Evolutionary conservation across 1,140 invertebrate genomes (phyloP).

Genomic region (Euwallacea similis): DNA sequence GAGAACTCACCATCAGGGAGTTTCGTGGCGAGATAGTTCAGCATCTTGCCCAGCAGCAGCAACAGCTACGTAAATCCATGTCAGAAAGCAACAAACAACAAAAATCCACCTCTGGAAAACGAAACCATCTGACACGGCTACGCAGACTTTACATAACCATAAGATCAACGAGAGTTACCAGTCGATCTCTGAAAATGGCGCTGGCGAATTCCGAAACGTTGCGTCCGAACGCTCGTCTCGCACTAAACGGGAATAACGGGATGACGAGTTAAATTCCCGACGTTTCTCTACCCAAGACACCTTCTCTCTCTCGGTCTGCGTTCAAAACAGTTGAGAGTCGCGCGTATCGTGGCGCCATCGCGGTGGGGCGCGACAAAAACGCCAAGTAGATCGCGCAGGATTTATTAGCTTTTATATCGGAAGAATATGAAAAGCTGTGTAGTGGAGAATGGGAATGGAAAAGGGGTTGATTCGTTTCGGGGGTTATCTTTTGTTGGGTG

Average conservation of each 20-base stretch:
- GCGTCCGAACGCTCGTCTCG: slow-evolving; percentile 20
- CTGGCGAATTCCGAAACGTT: background rate
- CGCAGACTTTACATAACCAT: slow-evolving; percentile 11
- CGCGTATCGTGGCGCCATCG: slow-evolving; percentile 25
- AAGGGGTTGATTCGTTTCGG: background rate
- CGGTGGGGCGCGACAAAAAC: slow-evolving; percentile 17
- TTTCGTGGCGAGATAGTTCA: background rate
- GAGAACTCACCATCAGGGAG: slow-evolving; percentile 14
- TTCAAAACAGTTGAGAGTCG: slow-evolving; percentile 29
- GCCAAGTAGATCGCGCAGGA: slow-evolving; percentile 13
- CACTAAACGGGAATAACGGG: slow-evolving; percentile 21
- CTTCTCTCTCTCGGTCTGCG: slow-evolving; percentile 24
- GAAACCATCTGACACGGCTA: slow-evolving; percentile 15
- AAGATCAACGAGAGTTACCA: background rate
- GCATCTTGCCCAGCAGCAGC: background rate
- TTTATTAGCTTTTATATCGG: slow-evolving; percentile 18
- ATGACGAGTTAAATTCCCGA: slow-evolving; percentile 17
- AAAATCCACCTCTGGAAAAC: slow-evolving; percentile 18
- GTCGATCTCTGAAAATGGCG: slow-evolving; percentile 8
- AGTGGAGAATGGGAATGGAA: background rate
- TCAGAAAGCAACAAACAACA: slow-evolving; percentile 15
- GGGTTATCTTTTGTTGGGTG: too few relatives aligned
- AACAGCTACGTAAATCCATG: slow-evolving; percentile 18
- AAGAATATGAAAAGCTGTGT: slow-evolving; percentile 12
- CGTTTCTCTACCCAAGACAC: slow-evolving; percentile 22